Evolutionary conservation across 2,113 vertebrate species (phyloP).

Genomic region (Chloroceryle aenea): DNA sequence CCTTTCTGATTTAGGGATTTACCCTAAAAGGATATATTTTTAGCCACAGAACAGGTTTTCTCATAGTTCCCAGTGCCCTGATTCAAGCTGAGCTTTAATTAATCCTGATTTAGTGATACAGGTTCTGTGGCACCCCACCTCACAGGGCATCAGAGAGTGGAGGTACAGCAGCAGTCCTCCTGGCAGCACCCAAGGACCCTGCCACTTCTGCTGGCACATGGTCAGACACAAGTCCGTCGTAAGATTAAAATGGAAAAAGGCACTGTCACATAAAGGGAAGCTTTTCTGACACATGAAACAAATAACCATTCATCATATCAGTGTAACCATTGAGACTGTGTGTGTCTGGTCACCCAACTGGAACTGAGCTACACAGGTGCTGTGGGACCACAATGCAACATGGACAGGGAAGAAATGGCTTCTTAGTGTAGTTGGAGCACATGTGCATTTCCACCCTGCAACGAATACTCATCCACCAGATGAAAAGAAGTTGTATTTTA

Average conservation of each 20-base stretch:
- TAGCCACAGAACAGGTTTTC: background rate
- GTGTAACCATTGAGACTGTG: background rate
- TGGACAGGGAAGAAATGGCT: background rate
- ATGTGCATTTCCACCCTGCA: background rate
- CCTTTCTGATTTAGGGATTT: background rate
- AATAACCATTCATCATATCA: background rate
- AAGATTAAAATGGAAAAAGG: fast-evolving
- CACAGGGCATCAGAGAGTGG: fast-evolving
- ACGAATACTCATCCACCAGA: fast-evolving
- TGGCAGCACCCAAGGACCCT: background rate
- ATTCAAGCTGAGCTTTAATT: background rate
- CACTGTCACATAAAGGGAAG: fast-evolving
- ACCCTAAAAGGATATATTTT: background rate
- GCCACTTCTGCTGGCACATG: background rate
- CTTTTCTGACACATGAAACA: background rate
- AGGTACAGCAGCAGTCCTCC: background rate
- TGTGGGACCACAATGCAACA: fast-evolving
- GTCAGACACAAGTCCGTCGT: background rate
- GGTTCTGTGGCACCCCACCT: background rate
- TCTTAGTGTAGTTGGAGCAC: background rate
- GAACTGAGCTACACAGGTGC: background rate
- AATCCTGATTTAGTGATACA: background rate
- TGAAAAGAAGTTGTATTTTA: background rate
- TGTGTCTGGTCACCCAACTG: fast-evolving
- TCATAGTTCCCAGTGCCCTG: fast-evolving